A percentile compares a stretch with the other conserved stretches of the same genome.
Conservation (phyloP, 2,797 vertebrate species). For the Gadopsis bispinosus region DNA sequence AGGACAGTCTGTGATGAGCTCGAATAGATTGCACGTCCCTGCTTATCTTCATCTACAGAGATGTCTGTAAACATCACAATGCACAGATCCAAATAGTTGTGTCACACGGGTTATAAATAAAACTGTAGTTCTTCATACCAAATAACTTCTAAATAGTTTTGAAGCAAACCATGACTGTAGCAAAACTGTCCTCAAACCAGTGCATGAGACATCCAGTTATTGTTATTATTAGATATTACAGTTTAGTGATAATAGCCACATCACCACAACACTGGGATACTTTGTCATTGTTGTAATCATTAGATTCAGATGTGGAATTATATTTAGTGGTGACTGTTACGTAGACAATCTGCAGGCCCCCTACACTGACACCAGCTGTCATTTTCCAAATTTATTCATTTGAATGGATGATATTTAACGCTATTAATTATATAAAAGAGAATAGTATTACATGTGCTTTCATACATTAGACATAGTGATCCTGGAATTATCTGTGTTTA, state of each 20-base stretch:
- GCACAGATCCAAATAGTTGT: slow-evolving; percentile 53
- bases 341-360: too few relatives aligned
- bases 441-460: neutral
- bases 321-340: too few relatives aligned
- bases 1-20: slow-evolving; percentile 76
- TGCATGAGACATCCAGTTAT: neutral
- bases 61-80: slow-evolving; percentile 72
- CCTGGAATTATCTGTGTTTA: neutral
- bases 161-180: neutral
- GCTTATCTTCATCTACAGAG: slow-evolving; percentile 71
- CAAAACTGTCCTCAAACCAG: neutral
- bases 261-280: neutral
- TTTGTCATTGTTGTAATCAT: neutral
- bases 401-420: neutral
- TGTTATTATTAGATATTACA: neutral
- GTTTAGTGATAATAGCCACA: neutral
- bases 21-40: slow-evolving; percentile 64
- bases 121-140: neutral
- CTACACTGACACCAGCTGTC: neutral
- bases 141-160: slow-evolving; percentile 25
- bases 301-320: neutral
- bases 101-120: slow-evolving; percentile 15
- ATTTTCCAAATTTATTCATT: neutral
- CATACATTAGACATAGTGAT: too few relatives aligned
- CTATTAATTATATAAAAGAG: too few relatives aligned